Evolutionary conservation across 2,113 vertebrate species (phyloP), one percentile per base, ranked within the genome.

Genomic region (Parotia lawesii): DNA sequence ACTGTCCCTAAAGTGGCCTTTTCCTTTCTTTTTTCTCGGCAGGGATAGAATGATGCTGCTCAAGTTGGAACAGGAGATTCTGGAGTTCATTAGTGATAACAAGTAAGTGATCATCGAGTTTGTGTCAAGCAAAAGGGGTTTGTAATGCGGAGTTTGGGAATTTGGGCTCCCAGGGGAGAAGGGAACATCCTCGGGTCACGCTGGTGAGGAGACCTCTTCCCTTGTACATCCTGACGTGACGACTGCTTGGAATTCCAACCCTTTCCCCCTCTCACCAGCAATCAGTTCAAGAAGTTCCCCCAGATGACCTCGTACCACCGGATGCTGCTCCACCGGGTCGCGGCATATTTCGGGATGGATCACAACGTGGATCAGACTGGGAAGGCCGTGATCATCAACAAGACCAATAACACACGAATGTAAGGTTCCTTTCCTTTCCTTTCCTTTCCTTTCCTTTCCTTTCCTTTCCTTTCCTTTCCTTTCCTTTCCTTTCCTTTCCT

Each of bases 41-140:
- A 99, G 99, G 98, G 99, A 99, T 97, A 98, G 99, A 98, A 99
- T 99, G 99, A 99, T 99, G 99, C 99, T 99, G 98, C 99, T 99
- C 94, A 99, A 99, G 98, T 98, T 99, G 98, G 99, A 99, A 98
- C 99, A 99, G 98, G 99, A 99, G 98, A 99, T 99, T 96, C 98
- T 99, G 98, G 99, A 99, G 95, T 99, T 99, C 97, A 99, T 99
- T 96, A 99, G 98, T 96, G 99, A 99, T 93, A 99, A 98, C 98
- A 99, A 98, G 99, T 99, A 97, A 99, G 99, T 97, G 83, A 58
- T 21, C n/a, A 0, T 5, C 0, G 24, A 15, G 19, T 31, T 44
- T 16, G n/a, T 19, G 44, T 37, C 20, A 3, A 15, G 50, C 9
- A 19, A 9, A 38, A 47, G 29, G 45, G 17, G 3, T 42, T 58